Evolutionary conservation across 1,140 invertebrate genomes (phyloP), one percentile per base, ranked within the genome.

Genomic region (Drosophila simulans): DNA sequence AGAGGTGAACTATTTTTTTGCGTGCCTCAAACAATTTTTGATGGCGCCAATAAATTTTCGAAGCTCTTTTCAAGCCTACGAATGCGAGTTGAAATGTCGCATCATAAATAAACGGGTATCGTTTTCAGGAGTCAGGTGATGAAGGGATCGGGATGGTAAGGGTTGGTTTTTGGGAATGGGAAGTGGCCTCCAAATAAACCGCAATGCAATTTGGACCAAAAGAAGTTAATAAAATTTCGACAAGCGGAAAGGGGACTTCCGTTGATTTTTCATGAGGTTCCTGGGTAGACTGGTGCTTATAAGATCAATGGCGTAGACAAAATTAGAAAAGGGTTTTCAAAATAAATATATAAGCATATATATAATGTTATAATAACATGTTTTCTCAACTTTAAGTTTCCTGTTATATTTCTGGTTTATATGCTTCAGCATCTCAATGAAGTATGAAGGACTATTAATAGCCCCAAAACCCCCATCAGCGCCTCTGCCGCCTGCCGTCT

Each of bases 151-250:
- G 49, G 17, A 15, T 20, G 31, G 34, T 8, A 25, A 43, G 25
- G 37, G 53, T 8, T 15, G 37, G 1, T 42, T 34, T 12, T 51
- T 1, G 10, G 3, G 31, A 5, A 12, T 3, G 13, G 4, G 34
- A 59, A 27, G 62, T 15, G 69, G 70, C 82, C 82, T 83, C 80
- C 82, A 80, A 84, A 73, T 84, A 82, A 86, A 81, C 82, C 83
- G 82, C 83, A 86, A 86, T 86, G 82, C 80, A 88, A 88, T 86
- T 82, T 86, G 78, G 74, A 75, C 82, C 71, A 82, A 86, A 86
- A 86, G 82, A 86, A 86, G 82, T 86, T 86, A 86, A 86, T 86
- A 86, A 86, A 77, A 86, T 86, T 76, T 80, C 77, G 49, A n/a
- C n/a, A 31, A 10, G 15, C 34, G 69, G 45, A 62, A 17, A 42